phyloP scores from a whole-genome alignment of 2,113 vertebrate genomes.

The Etia nguti region DNA sequence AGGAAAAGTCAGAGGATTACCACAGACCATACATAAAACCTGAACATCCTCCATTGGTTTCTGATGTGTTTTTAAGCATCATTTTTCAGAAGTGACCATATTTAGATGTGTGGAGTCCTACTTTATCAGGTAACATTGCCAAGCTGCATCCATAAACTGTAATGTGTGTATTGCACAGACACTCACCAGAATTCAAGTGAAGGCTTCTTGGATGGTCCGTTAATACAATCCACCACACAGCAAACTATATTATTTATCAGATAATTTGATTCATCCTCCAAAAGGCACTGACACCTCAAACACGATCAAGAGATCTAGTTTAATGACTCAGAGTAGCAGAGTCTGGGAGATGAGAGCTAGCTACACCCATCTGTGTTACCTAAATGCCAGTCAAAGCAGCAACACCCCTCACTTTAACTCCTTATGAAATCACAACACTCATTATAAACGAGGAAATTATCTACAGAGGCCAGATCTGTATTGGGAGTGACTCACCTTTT shows the following conservation, averaged over 20 bases:
- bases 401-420: background rate
- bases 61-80: background rate
- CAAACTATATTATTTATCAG: background rate
- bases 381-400: fast-evolving
- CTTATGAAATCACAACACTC: background rate
- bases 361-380: background rate
- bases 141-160: background rate
- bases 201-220: background rate
- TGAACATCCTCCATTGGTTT: background rate
- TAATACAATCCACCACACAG: background rate
- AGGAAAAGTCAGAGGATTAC: background rate
- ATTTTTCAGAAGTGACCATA: background rate
- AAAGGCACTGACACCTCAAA: background rate
- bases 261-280: background rate
- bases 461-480: fast-evolving
- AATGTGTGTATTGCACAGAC: background rate
- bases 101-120: background rate
- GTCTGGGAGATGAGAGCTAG: background rate
- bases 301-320: background rate
- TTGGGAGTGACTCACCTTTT: fast-evolving
- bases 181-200: fast-evolving
- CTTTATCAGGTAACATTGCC: background rate
- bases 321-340: background rate
- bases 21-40: no score
- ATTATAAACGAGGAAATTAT: fast-evolving